A percentile compares a stretch with the other conserved stretches of the same genome.
Evolutionary conservation across 2,113 vertebrate genomes (phyloP).

Genomic region (Takifugu bimaculatus): DNA sequence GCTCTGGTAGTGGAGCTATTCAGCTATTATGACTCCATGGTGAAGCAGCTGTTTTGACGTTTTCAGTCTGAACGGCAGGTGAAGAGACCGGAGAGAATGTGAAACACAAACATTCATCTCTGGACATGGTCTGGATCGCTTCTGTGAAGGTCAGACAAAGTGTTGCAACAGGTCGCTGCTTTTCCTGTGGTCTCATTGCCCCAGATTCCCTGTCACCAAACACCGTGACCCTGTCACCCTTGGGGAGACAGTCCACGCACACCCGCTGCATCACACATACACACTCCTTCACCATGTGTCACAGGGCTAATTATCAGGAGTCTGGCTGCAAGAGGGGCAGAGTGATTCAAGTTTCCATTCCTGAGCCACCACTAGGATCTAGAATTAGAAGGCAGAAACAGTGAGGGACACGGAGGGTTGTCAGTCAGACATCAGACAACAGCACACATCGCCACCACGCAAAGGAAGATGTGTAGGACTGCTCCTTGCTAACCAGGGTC

Average conservation of each 20-base stretch:
- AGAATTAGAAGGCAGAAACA: constrained; percentile 60
- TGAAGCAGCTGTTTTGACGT: constrained; percentile 3
- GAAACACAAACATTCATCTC: too few species aligned
- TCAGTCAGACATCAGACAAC: constrained; percentile 44
- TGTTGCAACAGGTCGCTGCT: constrained; percentile 33
- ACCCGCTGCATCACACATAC: constrained; percentile 24
- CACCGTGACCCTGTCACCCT: constrained; percentile 62
- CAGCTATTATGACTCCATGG: constrained; percentile 5
- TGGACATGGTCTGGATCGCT: neutral
- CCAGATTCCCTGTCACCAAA: constrained; percentile 69
- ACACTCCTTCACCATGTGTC: constrained; percentile 54
- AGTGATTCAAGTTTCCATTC: constrained; percentile 67
- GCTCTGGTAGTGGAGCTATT: constrained; percentile 12
- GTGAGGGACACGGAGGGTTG: constrained; percentile 21
- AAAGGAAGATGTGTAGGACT: neutral
- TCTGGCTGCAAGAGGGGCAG: constrained; percentile 45
- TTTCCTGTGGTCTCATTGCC: constrained; percentile 43
- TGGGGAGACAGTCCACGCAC: constrained; percentile 26
- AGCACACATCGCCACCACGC: constrained; percentile 5
- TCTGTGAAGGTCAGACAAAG: constrained; percentile 53
- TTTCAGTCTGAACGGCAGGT: constrained; percentile 8
- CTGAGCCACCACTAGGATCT: constrained; percentile 49
- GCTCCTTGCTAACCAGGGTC: constrained; percentile 5
- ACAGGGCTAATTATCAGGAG: constrained; percentile 64
- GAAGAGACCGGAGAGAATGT: constrained; percentile 1